Evolutionary conservation across 1,140 invertebrate genomes (phyloP).

Genomic region (Parasteatoda tepidariorum): DNA sequence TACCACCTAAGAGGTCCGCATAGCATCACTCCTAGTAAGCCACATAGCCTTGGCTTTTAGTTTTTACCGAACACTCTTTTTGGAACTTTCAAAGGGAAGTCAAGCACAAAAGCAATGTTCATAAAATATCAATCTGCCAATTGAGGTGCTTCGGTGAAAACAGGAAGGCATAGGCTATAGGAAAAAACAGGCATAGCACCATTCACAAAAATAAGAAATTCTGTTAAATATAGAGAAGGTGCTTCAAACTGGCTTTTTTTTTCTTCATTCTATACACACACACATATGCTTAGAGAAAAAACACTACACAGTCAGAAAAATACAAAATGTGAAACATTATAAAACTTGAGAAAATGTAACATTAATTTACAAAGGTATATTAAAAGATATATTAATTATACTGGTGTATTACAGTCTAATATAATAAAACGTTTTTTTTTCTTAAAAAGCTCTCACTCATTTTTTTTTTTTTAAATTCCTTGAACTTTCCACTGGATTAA

Average conservation of each 20-base stretch:
- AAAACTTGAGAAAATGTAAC: constrained; percentile 62
- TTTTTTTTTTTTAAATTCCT: constrained; percentile 26
- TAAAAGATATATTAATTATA: constrained; percentile 62
- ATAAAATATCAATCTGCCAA: constrained; percentile 39
- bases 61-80: constrained; percentile 43
- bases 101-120: constrained; percentile 15
- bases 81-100: constrained; percentile 3
- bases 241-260: constrained; percentile 31
- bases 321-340: constrained; percentile 62
- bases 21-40: constrained; percentile 10
- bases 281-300: constrained; percentile 59
- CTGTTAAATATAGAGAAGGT: constrained; percentile 51
- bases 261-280: constrained; percentile 39
- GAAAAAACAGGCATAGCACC: constrained; percentile 57
- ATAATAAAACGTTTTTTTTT: constrained; percentile 51
- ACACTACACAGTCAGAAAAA: constrained; percentile 61
- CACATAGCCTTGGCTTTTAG: constrained; percentile 31
- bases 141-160: constrained; percentile 50
- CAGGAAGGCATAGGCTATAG: constrained; percentile 46
- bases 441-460: constrained; percentile 54
- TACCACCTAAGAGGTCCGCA: background rate
- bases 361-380: constrained; percentile 62
- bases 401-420: constrained; percentile 56
- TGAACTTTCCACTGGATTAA: constrained; percentile 52
- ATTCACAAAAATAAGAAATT: constrained; percentile 60